These are phyloP conservation scores for Ericerus pela DNA, from an alignment of 1,140 invertebrate genomes.

Conservation along the genomic window DNA sequence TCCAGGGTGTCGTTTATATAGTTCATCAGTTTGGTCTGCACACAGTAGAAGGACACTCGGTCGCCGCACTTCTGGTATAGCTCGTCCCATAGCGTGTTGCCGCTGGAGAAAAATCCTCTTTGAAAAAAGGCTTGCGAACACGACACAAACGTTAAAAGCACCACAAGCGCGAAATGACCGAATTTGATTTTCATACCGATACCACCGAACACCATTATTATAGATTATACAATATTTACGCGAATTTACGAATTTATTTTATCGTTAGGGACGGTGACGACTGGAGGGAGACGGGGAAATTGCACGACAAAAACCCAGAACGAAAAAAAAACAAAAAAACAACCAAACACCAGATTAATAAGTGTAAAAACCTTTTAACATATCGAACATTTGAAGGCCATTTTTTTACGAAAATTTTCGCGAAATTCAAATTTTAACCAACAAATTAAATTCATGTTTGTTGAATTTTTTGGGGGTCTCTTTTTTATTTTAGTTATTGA, in stretches of 20 bases:
- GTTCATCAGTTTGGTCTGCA: conserved; percentile 55
- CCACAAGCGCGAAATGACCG: background rate
- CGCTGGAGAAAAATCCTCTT: conserved; percentile 21
- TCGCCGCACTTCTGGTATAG: conserved; percentile 50
- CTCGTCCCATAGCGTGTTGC: conserved; percentile 51
- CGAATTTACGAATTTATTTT: background rate
- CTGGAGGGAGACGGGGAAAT: no score
- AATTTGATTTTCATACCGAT: background rate
- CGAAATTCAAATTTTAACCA: background rate
- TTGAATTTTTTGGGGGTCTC: no score
- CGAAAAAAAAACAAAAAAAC: background rate
- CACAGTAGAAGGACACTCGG: conserved; percentile 48
- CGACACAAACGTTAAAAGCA: background rate
- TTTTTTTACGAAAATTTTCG: no score
- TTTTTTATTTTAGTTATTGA: no score
- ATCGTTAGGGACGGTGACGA: background rate
- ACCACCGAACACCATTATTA: background rate
- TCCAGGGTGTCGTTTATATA: conserved; percentile 48
- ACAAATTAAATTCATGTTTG: background rate
- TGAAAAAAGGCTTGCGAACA: background rate
- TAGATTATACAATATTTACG: background rate
- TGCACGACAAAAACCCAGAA: background rate
- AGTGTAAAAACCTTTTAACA: no score
- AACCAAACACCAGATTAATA: no score
- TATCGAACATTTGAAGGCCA: no score